phyloP scores from a whole-genome alignment of 2,797 vertebrate genomes.

The Pseudochirops cupreus region DNA sequence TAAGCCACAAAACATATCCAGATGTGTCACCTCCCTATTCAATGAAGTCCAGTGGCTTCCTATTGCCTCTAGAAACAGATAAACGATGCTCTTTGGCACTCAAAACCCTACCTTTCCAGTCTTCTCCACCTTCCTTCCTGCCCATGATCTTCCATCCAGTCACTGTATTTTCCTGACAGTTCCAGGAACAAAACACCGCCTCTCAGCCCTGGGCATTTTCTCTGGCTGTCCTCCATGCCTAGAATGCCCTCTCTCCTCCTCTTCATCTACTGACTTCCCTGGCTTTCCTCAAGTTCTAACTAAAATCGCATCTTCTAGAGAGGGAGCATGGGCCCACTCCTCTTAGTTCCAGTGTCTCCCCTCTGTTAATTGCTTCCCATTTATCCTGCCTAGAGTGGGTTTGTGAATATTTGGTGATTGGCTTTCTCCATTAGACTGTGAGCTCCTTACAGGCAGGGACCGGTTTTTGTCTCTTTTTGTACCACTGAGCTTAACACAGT shows the following conservation, averaged over 20 bases:
- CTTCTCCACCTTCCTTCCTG: not conserved
- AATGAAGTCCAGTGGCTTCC: not conserved
- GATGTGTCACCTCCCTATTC: not conserved
- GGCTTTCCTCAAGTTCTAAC: not conserved
- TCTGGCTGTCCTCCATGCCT: not conserved
- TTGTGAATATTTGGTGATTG: not conserved
- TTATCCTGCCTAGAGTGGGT: not conserved
- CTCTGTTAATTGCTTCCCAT: not conserved
- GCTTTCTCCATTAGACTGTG: not conserved
- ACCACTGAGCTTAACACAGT: not conserved
- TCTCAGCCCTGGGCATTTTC: not conserved
- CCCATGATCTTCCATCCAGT: not conserved
- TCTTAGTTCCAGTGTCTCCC: not conserved
- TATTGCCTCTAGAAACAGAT: not conserved
- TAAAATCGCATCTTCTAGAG: not conserved
- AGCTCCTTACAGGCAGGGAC: not conserved
- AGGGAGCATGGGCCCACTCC: not conserved
- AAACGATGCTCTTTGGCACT: not conserved
- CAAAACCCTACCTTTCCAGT: not conserved
- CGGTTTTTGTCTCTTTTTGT: not conserved
- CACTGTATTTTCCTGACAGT: not conserved
- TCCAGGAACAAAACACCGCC: not conserved
- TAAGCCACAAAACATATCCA: not conserved
- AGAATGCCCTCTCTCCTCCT: not conserved
- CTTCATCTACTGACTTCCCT: not conserved